Evolutionary conservation across 2,797 vertebrate genomes (phyloP).

Genomic region (Acanthurus leucopareius): DNA sequence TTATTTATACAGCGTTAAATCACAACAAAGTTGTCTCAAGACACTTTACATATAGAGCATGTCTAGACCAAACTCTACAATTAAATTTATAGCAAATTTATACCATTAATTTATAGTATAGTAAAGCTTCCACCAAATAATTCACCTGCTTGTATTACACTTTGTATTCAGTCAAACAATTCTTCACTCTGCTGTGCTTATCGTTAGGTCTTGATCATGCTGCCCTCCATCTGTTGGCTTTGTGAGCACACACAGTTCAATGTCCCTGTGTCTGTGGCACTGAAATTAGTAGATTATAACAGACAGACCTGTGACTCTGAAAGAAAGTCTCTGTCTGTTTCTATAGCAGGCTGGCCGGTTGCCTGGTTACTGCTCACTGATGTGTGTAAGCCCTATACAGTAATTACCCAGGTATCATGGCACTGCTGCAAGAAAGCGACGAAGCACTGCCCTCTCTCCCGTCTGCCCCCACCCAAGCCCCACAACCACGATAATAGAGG

Average conservation of each 20-base stretch:
- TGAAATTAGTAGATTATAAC: conserved; percentile 49
- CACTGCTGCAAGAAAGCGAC: conserved; percentile 68
- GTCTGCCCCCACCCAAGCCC: conserved; percentile 40
- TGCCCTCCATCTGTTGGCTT: conserved; percentile 19
- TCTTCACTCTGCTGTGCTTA: neutral
- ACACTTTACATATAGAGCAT: too few relatives aligned
- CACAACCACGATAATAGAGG: conserved; percentile 39
- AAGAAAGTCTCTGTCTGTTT: conserved; percentile 73
- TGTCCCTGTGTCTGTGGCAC: conserved; percentile 27
- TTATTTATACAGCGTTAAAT: too few relatives aligned
- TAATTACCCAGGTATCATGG: conserved; percentile 86
- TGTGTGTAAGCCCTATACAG: conserved; percentile 78
- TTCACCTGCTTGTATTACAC: neutral
- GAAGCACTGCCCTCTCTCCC: conserved; percentile 48
- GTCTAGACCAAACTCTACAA: too few relatives aligned
- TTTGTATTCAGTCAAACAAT: neutral
- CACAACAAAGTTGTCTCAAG: too few relatives aligned
- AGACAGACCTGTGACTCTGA: conserved; percentile 60
- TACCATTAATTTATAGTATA: too few relatives aligned
- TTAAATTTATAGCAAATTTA: too few relatives aligned
- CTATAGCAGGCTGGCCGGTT: conserved; percentile 78
- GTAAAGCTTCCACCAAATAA: neutral
- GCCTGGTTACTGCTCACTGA: conserved; percentile 86
- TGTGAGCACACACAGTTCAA: conserved; percentile 38
- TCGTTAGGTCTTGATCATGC: neutral